Evolutionary conservation across 2,797 vertebrate genomes (phyloP), one percentile per base, ranked within the genome.

Genomic region (Euthynnus affinis): DNA sequence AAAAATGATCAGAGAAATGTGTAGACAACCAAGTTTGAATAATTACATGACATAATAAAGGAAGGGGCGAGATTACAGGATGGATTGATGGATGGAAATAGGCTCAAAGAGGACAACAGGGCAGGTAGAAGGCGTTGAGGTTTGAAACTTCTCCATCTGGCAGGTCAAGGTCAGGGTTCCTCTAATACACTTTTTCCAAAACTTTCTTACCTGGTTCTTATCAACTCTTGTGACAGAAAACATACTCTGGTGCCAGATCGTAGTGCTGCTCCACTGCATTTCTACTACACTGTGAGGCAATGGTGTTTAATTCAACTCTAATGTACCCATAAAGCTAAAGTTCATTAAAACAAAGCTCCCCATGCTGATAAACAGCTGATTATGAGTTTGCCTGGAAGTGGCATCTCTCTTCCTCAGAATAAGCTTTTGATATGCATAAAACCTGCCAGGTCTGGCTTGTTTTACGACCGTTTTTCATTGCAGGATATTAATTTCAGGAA

Each of bases 131-230:
- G 57, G 40, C 20, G 32, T 40, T 32, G 65, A 72, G 70, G 53
- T 58, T 52, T 73, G 44, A 76, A 68, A 52, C 29, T 32, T 76
- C 68, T 80, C 74, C 83, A 88, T 88, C 79, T 92, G 87, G 71
- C 78, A 71, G 87, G 85, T 89, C 77, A 85, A 77, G 70, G 76
- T 74, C 72, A 58, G 17, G 52, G 62, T 74, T 58, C 42, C 57
- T 44, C 37, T 63, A 44, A 18, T 20, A 25, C 37, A 48, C 46
- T 48, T 34, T 68, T 62, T 66, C 56, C 34, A 65, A 74, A 73
- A 85, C 17, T 65, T 58, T 76, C 80, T 76, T 78, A 70, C 75
- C 83, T 88, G 86, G 25, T 83, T 90, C 79, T 75, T 44, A 81
- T 92, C 80, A 83, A 37, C 32, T 55, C n/a, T 52, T 17, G 23